These are phyloP conservation scores for Apodemus speciosus DNA, from an alignment of 2,113 vertebrate species.

Conservation along the genomic window DNA sequence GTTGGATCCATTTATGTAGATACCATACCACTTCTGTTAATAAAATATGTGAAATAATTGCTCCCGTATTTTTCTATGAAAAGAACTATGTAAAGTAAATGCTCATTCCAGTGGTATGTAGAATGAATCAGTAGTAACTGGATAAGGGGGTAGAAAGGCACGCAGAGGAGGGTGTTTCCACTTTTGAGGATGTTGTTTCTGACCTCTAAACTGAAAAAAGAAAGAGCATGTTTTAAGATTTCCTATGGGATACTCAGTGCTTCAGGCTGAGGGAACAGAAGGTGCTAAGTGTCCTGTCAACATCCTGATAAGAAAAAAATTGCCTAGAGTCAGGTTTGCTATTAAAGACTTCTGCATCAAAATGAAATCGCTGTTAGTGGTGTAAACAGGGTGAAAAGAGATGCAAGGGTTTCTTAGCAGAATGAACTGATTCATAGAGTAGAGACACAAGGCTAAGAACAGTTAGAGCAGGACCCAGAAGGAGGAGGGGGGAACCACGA, in stretches of 20 bases:
- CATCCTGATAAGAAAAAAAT: not conserved
- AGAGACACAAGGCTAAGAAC: not conserved
- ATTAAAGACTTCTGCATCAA: not conserved
- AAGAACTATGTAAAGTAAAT: not conserved
- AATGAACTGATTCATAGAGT: not conserved
- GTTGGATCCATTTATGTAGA: not conserved
- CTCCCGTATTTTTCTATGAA: not conserved
- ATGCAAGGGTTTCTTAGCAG: not conserved
- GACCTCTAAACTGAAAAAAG: not conserved
- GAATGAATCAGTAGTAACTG: not conserved
- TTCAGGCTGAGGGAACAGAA: not conserved
- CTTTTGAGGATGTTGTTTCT: not conserved
- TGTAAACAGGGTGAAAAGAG: not conserved
- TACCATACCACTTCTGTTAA: not conserved
- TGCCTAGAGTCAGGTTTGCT: not conserved
- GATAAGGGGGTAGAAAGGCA: not conserved
- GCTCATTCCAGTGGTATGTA: not conserved
- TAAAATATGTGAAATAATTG: not conserved
- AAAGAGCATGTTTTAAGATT: not conserved
- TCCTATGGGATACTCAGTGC: not conserved
- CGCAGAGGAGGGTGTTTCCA: not conserved
- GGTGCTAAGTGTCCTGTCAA: not conserved
- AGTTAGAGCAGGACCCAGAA: rapidly evolving
- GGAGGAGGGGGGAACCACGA: no score
- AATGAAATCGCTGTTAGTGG: not conserved